Conservation (phyloP, 2,113 vertebrate genomes). For the Alethe castanea region DNA sequence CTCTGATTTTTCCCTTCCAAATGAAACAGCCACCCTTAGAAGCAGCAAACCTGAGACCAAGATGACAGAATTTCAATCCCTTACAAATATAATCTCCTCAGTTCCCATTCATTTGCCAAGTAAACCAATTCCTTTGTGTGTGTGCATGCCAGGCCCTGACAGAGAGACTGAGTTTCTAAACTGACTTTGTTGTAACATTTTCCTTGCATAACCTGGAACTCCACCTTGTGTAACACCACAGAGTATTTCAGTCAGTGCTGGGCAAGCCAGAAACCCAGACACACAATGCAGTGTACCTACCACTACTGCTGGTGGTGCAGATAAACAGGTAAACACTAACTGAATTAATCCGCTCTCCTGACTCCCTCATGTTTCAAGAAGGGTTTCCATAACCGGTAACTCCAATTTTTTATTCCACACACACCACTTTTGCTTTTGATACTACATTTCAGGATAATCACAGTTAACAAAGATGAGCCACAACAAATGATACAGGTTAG, state of each 20-base stretch:
- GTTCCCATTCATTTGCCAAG: constrained; percentile 27
- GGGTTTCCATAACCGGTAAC: rapidly evolving
- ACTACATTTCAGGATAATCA: not conserved
- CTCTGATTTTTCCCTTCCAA: not conserved
- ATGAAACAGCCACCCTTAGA: not conserved
- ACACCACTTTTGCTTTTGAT: not conserved
- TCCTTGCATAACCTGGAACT: not conserved
- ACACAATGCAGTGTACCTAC: not conserved
- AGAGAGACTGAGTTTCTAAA: constrained; percentile 17
- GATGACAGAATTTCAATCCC: constrained; percentile 6
- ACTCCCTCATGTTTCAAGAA: not conserved
- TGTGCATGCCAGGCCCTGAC: not conserved
- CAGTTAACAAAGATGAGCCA: not conserved
- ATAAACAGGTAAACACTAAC: not conserved
- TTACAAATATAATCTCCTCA: not conserved
- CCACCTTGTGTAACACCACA: not conserved
- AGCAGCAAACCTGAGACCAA: not conserved
- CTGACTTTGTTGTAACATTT: constrained; percentile 9
- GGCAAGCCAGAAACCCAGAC: not conserved
- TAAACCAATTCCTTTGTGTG: constrained; percentile 19
- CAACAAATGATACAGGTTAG: not conserved
- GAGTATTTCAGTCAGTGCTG: not conserved
- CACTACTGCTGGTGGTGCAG: not conserved
- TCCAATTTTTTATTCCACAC: not conserved
- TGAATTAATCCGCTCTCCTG: not conserved